A percentile compares a stretch with the other conserved stretches of the same genome.
These are phyloP conservation scores for Eurytoma adleriae DNA, from an alignment of 2,888 invertebrate species.

Conservation along the genomic window DNA sequence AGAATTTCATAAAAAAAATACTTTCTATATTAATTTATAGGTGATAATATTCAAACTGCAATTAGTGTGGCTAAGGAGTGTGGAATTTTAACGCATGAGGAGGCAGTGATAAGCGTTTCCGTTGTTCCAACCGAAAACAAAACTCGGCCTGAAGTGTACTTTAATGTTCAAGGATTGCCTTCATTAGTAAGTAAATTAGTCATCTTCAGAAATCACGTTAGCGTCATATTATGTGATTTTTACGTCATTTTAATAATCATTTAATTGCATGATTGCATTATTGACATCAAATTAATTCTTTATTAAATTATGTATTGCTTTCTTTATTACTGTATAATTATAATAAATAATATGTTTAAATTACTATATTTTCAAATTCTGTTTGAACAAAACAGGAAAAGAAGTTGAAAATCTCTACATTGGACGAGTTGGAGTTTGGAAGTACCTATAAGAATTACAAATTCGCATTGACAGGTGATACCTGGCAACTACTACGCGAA, in stretches of 20 bases:
- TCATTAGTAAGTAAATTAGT: conserved; percentile 38
- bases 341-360: background rate
- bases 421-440: conserved; percentile 68
- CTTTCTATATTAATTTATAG: conserved; percentile 72
- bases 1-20: no score
- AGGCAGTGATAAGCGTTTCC: conserved; percentile 75
- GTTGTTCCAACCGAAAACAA: conserved; percentile 65
- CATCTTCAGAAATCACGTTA: no score
- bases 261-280: no score
- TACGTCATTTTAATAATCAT: no score
- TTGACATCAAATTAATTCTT: no score
- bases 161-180: conserved; percentile 67
- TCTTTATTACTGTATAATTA: no score
- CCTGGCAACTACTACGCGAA: conserved; percentile 85
- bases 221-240: no score
- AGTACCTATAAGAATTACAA: conserved; percentile 65
- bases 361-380: background rate
- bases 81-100: conserved; percentile 82
- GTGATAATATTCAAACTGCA: conserved; percentile 95
- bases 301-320: no score
- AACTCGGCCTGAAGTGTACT: conserved; percentile 67
- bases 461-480: conserved; percentile 84
- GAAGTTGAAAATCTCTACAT: conserved; percentile 29
- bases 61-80: conserved; percentile 94
- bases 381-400: conserved; percentile 31